Evolutionary conservation across 2,888 invertebrate genomes (phyloP).

Genomic region (Xestia c-nigrum): DNA sequence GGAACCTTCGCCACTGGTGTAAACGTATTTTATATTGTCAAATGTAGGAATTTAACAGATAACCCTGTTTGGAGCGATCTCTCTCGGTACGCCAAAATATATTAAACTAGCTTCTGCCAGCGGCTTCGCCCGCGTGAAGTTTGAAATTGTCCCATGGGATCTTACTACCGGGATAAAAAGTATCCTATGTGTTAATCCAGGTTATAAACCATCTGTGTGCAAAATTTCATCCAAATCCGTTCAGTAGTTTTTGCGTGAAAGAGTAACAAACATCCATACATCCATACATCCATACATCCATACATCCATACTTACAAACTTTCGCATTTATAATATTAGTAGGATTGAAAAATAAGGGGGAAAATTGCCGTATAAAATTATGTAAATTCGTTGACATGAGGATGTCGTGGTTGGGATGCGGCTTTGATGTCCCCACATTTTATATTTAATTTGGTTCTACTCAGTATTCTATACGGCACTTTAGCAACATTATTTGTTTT

Average conservation of each 20-base stretch:
- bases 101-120: too few species aligned
- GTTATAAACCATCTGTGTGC: too few species aligned
- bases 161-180: too few species aligned
- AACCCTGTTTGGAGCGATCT: slow-evolving; percentile 24
- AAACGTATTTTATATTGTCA: slow-evolving; percentile 22
- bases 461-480: neutral
- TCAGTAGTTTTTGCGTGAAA: too few species aligned
- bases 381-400: slow-evolving; percentile 43
- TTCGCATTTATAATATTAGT: too few species aligned
- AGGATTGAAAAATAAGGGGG: slow-evolving; percentile 47
- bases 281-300: too few species aligned
- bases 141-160: too few species aligned
- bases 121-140: too few species aligned
- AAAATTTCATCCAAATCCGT: too few species aligned
- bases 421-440: slow-evolving; percentile 3
- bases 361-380: slow-evolving; percentile 41
- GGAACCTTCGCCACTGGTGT: neutral
- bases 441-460: slow-evolving; percentile 16
- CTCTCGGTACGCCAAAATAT: slow-evolving; percentile 14
- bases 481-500: neutral
- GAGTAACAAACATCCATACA: too few species aligned
- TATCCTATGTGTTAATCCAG: too few species aligned
- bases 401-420: neutral
- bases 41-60: slow-evolving; percentile 28
- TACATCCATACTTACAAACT: too few species aligned